Evolutionary conservation across 2,113 vertebrate genomes (phyloP), one percentile per base, ranked within the genome.

Genomic region (Rhinolophus ferrumequinum): DNA sequence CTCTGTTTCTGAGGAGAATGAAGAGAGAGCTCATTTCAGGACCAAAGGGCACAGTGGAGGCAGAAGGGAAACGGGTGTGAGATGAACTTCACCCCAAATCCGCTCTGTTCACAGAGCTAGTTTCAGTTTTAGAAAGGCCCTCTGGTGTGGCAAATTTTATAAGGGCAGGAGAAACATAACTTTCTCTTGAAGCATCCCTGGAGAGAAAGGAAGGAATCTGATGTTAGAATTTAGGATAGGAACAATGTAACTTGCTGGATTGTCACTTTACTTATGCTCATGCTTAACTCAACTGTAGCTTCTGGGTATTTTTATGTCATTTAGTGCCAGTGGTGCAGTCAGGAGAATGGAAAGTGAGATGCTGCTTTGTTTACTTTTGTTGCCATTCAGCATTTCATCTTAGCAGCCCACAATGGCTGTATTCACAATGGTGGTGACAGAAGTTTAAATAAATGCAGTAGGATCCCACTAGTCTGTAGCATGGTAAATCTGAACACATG

Each of bases 391-490:
- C 70, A 86, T 97, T 96, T 97, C 93, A 95, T 94, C 89, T 69
- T 69, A 16, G 44, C 24, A 93, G 52, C 80, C 75, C 93, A n/a
- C 0, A 0, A 69, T 84, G 90, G 66, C 87, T 92, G 52, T 64
- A 90, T 90, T 88, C 94, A 94, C 75, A 88, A 38, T 52, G 87
- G 95, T 9, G 47, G 93, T 88, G 92, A 95, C 95, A 97, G 89
- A 94, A 90, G 79, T 95, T 94, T 88, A 97, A 97, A 97, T 97
- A 95, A 97, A 95, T 90, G 75, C 66, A 62, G 87, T 3, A 52
- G 47, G 47, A 95, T 93, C 54, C 92, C 70, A 72, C 44, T 13
- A 33, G 41, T 94, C 92, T 89, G 28, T 33, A 64, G 69, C 14
- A 22, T 33, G 93, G 79, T 97, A n/a, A 96, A 87, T 94, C 58